A percentile compares a stretch with the other conserved stretches of the same genome.
Conservation (phyloP, 2,888 invertebrate genomes). For the Chrysopilus asiliformis region DNA sequence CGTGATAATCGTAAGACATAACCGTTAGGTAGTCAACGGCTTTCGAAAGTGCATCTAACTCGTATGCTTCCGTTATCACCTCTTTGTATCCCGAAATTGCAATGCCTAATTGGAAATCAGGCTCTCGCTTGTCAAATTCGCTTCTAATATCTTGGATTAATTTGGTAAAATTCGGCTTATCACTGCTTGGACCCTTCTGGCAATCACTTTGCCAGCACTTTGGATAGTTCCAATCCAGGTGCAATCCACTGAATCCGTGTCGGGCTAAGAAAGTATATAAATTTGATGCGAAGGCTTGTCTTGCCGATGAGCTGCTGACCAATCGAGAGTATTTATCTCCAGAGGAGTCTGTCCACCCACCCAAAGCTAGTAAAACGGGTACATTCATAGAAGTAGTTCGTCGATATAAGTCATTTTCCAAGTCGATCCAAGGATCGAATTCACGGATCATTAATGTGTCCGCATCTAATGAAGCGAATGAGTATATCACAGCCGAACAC, state of each 20-base stretch:
- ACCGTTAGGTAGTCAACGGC: conserved; percentile 68
- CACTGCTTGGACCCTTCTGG: conserved; percentile 61
- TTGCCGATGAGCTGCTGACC: conserved; percentile 50
- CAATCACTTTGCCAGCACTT: conserved; percentile 88
- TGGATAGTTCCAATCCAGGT: conserved; percentile 91
- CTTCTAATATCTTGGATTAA: conserved; percentile 48
- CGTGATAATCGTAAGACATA: conserved; percentile 83
- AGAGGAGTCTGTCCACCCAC: conserved; percentile 92
- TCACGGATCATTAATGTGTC: conserved; percentile 62
- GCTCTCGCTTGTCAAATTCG: conserved; percentile 25
- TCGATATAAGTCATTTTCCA: conserved; percentile 73
- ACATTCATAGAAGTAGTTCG: conserved; percentile 55
- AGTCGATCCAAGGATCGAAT: conserved; percentile 79
- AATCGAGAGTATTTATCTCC: conserved; percentile 76
- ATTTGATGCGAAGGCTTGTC: conserved; percentile 56
- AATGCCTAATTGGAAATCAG: conserved; percentile 59
- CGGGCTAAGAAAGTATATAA: conserved; percentile 55
- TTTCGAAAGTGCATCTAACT: conserved; percentile 53
- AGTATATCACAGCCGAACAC: conserved; percentile 82
- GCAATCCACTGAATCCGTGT: conserved; percentile 73
- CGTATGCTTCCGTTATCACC: conserved; percentile 77
- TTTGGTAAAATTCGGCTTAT: conserved; percentile 64
- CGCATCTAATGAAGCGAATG: conserved; percentile 76
- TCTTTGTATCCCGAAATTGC: conserved; percentile 83
- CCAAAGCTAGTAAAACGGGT: conserved; percentile 62